These are phyloP conservation scores for Sceloporus undulatus DNA, from an alignment of 2,113 vertebrate genomes.

Conservation along the genomic window DNA sequence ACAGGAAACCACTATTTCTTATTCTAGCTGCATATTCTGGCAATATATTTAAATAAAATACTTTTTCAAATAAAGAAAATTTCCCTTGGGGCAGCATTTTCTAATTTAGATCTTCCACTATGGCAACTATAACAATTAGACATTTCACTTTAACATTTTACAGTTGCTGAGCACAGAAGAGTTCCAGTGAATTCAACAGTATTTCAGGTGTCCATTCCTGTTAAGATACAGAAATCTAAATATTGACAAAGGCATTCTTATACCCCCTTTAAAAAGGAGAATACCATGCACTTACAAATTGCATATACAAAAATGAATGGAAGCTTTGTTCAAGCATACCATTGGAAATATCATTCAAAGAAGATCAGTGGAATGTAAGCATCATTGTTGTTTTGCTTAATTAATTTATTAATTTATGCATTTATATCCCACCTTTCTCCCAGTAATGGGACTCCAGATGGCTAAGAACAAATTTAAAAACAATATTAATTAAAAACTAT, in stretches of 20 bases:
- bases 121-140: slow-evolving; percentile 46
- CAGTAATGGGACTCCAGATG: too few species aligned
- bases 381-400: not conserved
- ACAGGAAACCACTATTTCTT: not conserved
- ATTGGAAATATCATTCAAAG: not conserved
- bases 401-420: not conserved
- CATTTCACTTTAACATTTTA: slow-evolving; percentile 18
- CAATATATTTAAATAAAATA: slow-evolving; percentile 31
- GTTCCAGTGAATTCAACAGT: not conserved
- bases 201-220: not conserved
- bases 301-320: not conserved
- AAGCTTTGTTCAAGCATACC: not conserved
- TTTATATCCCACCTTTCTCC: too few species aligned
- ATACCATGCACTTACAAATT: not conserved
- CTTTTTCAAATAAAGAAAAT: slow-evolving; percentile 29
- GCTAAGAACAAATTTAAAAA: too few species aligned
- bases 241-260: not conserved
- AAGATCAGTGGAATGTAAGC: not conserved
- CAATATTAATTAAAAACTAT: too few species aligned
- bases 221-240: not conserved
- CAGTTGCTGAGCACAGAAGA: not conserved
- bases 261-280: not conserved
- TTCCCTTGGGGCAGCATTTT: slow-evolving; percentile 15
- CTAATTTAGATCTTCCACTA: not conserved
- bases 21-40: slow-evolving; percentile 1